Base-by-base conservation (phyloP, 2,888 invertebrate genomes). In the Pristionchus arcanus region DNA sequence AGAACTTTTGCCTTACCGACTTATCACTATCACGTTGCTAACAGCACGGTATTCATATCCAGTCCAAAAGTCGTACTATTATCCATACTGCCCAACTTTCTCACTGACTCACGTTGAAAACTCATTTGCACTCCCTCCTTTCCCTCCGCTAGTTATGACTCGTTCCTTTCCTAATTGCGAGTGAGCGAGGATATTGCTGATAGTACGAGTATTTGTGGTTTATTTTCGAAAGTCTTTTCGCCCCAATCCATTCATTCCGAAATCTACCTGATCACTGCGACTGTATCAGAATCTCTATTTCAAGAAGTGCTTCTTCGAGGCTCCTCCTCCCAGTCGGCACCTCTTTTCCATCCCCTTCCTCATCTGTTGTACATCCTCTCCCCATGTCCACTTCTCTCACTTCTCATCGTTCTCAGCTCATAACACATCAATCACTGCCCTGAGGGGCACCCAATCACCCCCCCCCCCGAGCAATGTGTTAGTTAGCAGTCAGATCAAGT, bases 351-450 rank as follows among this genome's bases (percentile, higher is more conserved):
- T 25, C 49, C 53, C 53, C 28, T 13, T 15, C 2, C 42, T 77
- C 77, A 77, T 81, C 81, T 81, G 49, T 81, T 81, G 74, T 74
- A 53, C 81, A 53, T 81, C 81, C 16, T 71, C 34, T 25, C 37
- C 49, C 42, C 42, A 28, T 81, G 81, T 81, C 81, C 49, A 49
- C 81, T 81, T 31, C 55, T 68, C 42, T 49, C 11, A 49, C 42
- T 49, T 31, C 71, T 34, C 31, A 31, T 71, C 71, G 71, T 71
- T 81, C 81, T 53, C 81, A 81, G 53, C 81, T 81, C 81, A 81
- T 81, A 81, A 81, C 81, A 81, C 81, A 81, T 81, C 81, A 49
- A 81, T 81, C 81, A 81, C 81, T 81, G 63, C 63, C 63, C 42
- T 21, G 31, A 71, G 31, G 31, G 59, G 37, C 19, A 21, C 21